Evolutionary conservation across 2,797 vertebrate species (phyloP).

Genomic region (Tragelaphus oryx): DNA sequence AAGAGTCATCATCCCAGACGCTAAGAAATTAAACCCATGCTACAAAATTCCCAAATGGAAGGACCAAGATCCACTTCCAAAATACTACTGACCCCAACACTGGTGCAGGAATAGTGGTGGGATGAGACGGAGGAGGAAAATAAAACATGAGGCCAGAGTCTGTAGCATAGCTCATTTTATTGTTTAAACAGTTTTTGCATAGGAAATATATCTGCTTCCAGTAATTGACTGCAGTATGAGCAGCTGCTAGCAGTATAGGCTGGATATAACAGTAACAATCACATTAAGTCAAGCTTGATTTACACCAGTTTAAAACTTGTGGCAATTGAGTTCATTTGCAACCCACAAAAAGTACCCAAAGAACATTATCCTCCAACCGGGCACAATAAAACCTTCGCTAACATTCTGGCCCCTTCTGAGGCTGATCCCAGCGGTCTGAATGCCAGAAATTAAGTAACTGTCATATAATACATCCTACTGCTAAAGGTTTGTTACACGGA

Average conservation of each 20-base stretch:
- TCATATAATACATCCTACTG: slow-evolving; percentile 92
- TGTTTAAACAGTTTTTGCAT: slow-evolving; percentile 99
- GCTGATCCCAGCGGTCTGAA: slow-evolving; percentile 86
- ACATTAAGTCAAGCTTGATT: slow-evolving; percentile 99
- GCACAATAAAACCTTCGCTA: slow-evolving; percentile 83
- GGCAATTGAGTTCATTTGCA: slow-evolving; percentile 96
- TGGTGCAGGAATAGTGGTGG: neutral
- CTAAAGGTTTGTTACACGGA: slow-evolving; percentile 90
- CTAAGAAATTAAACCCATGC: neutral
- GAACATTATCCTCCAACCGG: slow-evolving; percentile 83
- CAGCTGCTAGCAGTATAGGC: slow-evolving; percentile 99
- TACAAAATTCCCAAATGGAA: neutral
- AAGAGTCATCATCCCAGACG: neutral
- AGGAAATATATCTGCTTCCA: slow-evolving; percentile 99
- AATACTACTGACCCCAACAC: neutral
- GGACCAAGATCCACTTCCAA: slow-evolving; percentile 52
- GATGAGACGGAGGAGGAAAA: slow-evolving; percentile 60
- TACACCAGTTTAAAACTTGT: slow-evolving; percentile 99
- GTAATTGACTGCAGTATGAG: slow-evolving; percentile 99
- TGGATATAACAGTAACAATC: slow-evolving; percentile 99
- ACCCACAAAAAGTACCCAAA: slow-evolving; percentile 92
- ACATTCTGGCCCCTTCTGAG: slow-evolving; percentile 76
- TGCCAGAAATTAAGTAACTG: slow-evolving; percentile 88
- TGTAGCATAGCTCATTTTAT: slow-evolving; percentile 99
- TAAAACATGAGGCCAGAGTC: slow-evolving; percentile 80